Percentiles rank a stretch among this genome's conserved stretches.
These are phyloP conservation scores for Tipula helvola DNA, from an alignment of 2,888 invertebrate genomes.

Conservation along the genomic window DNA sequence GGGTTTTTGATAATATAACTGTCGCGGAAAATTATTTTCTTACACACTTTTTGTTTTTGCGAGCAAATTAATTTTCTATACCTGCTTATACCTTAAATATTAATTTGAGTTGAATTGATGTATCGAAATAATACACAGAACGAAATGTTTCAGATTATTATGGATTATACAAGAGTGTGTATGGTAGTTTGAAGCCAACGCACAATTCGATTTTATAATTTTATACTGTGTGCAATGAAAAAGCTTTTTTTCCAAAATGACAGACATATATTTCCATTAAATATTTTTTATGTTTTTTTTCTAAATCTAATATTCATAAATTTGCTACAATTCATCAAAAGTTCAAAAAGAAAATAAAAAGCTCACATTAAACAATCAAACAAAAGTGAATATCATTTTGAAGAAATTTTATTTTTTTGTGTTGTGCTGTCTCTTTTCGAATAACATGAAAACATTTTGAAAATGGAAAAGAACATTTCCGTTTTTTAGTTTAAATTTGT, in stretches of 20 bases:
- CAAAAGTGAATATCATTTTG: background rate
- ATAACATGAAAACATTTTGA: background rate
- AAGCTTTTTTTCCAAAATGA: background rate
- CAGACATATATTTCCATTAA: background rate
- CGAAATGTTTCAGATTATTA: background rate
- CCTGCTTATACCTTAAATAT: background rate
- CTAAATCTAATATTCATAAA: background rate
- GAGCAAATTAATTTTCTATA: background rate
- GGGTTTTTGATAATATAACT: background rate
- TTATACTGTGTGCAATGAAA: background rate
- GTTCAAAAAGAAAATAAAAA: background rate
- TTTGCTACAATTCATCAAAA: background rate
- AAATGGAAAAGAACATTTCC: background rate
- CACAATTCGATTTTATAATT: background rate
- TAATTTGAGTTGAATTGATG: background rate
- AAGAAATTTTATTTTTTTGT: background rate
- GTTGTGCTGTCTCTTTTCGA: background rate
- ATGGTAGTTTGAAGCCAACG: background rate
- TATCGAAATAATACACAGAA: background rate
- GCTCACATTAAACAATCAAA: slow-evolving; percentile 4
- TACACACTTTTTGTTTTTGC: background rate
- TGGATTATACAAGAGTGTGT: background rate
- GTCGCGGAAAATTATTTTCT: background rate
- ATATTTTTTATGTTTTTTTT: background rate
- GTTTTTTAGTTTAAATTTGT: background rate